Conservation (phyloP, 2,797 vertebrate species). For the Sandelia bainsii region DNA sequence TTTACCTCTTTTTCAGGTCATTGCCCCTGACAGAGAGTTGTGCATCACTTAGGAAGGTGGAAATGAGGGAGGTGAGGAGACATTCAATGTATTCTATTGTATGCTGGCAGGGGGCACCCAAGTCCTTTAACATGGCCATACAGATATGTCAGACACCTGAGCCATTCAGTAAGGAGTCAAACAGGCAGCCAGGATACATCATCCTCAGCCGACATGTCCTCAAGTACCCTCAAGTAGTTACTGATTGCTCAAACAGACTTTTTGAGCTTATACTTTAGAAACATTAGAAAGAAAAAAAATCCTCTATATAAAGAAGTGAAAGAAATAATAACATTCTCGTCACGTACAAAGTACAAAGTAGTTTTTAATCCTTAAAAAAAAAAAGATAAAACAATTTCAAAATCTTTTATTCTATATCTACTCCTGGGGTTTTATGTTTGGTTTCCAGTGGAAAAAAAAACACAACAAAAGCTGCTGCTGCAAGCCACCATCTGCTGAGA, state of each 20-base stretch:
- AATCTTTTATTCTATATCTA: background rate
- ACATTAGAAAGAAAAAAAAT: background rate
- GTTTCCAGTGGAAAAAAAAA: conserved; percentile 1
- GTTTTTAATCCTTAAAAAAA: conserved; percentile 1
- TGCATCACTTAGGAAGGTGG: conserved; percentile 14
- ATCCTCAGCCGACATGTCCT: background rate
- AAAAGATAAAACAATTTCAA: conserved; percentile 7
- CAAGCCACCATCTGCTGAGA: conserved; percentile 37
- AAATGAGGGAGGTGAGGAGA: background rate
- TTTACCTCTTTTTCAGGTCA: conserved; percentile 41
- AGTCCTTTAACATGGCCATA: conserved; percentile 40
- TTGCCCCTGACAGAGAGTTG: conserved; percentile 26
- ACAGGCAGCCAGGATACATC: background rate
- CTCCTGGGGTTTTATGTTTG: conserved; percentile 6
- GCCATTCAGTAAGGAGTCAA: background rate
- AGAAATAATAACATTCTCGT: background rate
- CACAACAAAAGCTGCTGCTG: conserved; percentile 22
- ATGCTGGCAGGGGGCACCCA: conserved; percentile 59
- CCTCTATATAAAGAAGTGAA: background rate
- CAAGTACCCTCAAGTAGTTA: background rate
- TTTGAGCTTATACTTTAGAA: background rate
- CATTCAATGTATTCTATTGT: conserved; percentile 2
- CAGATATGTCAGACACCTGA: conserved; percentile 38
- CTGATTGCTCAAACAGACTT: background rate
- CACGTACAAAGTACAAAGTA: background rate